Conservation (phyloP, 2,888 invertebrate genomes). For the Rhogogaster chlorosoma region DNA sequence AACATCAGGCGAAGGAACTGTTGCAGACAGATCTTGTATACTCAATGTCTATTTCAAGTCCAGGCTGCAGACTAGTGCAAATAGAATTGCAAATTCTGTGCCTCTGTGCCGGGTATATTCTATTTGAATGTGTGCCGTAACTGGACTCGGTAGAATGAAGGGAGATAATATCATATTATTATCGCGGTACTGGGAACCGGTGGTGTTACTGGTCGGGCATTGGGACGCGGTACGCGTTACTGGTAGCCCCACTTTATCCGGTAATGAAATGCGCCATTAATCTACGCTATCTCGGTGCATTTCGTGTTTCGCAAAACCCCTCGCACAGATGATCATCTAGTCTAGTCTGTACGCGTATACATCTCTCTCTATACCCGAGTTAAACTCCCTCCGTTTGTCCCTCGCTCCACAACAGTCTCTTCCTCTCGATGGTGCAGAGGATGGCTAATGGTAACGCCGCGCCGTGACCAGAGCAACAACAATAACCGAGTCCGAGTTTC, state of each 20-base stretch:
- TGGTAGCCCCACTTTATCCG: slow-evolving; percentile 62
- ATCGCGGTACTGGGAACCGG: slow-evolving; percentile 22
- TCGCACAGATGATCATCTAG: slow-evolving; percentile 50
- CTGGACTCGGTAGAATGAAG: slow-evolving; percentile 36
- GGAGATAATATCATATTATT: slow-evolving; percentile 45
- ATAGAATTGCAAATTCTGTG: background rate
- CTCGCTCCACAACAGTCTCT: background rate
- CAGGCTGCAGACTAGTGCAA: background rate
- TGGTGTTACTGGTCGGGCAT: slow-evolving; percentile 11
- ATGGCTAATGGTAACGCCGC: slow-evolving; percentile 48
- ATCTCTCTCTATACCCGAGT: background rate
- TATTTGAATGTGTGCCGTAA: background rate
- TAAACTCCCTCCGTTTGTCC: slow-evolving; percentile 45
- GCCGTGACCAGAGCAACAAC: slow-evolving; percentile 51
- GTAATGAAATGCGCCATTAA: slow-evolving; percentile 67
- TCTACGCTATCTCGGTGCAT: slow-evolving; percentile 60
- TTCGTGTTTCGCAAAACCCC: slow-evolving; percentile 58
- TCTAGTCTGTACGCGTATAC: slow-evolving; percentile 27
- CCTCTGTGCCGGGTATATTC: background rate
- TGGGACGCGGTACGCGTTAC: slow-evolving; percentile 5
- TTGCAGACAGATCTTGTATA: background rate
- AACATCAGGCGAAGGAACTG: background rate
- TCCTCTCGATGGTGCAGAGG: background rate
- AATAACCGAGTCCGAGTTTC: slow-evolving; percentile 58
- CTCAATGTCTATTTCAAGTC: background rate